phyloP scores from a whole-genome alignment of 2,888 invertebrate species.

The Ctenicera cuprea region DNA sequence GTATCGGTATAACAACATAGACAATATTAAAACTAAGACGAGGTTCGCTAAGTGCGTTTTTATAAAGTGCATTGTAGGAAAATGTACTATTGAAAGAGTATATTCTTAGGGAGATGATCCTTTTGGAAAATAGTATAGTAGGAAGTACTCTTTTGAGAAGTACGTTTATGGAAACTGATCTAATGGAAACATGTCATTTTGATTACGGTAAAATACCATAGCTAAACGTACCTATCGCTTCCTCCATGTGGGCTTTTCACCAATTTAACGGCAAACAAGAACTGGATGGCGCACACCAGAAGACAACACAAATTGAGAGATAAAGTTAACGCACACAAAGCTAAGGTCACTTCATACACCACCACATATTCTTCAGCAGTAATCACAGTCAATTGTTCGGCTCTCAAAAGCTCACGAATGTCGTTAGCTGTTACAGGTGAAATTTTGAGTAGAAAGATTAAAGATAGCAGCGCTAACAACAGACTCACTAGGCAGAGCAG shows the following conservation, averaged over 20 bases:
- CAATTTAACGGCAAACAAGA: slow-evolving; percentile 94
- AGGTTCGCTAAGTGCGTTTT: too few relatives aligned
- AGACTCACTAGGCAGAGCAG: slow-evolving; percentile 90
- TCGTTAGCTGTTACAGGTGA: slow-evolving; percentile 81
- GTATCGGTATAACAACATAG: too few relatives aligned
- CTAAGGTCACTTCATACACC: slow-evolving; percentile 94
- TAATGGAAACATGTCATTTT: not conserved
- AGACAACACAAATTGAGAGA: slow-evolving; percentile 93
- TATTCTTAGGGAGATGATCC: too few relatives aligned
- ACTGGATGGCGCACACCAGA: slow-evolving; percentile 95
- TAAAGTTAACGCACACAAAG: slow-evolving; percentile 90
- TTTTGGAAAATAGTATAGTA: too few relatives aligned
- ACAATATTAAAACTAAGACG: too few relatives aligned
- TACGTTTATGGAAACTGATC: too few relatives aligned
- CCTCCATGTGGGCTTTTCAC: slow-evolving; percentile 89
- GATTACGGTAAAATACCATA: not conserved
- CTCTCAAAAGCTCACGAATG: slow-evolving; percentile 75
- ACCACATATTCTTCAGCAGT: slow-evolving; percentile 88
- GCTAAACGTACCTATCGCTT: slow-evolving; percentile 75
- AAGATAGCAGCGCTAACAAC: slow-evolving; percentile 86
- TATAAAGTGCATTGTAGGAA: too few relatives aligned
- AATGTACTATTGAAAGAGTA: too few relatives aligned
- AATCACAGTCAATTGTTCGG: slow-evolving; percentile 76
- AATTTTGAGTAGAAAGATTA: slow-evolving; percentile 90
- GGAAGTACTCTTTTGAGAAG: too few relatives aligned